A percentile compares a stretch with the other conserved stretches of the same genome.
Conservation (phyloP, 2,113 vertebrate genomes). For the Synodontis membranacea region DNA sequence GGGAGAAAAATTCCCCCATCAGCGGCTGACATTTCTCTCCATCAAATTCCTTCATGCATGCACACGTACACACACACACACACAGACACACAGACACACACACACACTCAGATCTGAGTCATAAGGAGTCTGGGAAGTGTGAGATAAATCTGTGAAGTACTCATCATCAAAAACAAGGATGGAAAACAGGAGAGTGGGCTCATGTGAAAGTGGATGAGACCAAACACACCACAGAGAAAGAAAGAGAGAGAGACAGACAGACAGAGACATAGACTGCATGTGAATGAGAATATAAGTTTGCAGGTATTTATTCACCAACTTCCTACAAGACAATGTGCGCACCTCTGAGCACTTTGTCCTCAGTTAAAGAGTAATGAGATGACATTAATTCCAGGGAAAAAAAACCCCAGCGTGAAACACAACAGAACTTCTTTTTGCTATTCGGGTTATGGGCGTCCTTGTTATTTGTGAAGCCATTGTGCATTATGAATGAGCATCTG, state of each 20-base stretch:
- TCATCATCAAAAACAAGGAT: constrained; percentile 1
- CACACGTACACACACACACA: background rate
- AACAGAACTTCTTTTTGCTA: background rate
- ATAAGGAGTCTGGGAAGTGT: background rate
- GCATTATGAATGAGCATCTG: constrained; percentile 42
- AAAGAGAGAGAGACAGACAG: background rate
- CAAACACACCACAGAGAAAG: too few relatives aligned
- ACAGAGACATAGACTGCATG: background rate
- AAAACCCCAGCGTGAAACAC: background rate
- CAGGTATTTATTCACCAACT: background rate
- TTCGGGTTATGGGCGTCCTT: constrained; percentile 16
- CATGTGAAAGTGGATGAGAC: background rate
- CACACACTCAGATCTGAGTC: constrained; percentile 2
- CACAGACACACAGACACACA: constrained; percentile 18
- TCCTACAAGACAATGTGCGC: background rate
- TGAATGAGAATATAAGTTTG: background rate
- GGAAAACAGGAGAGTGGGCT: constrained; percentile 5
- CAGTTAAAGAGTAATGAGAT: background rate
- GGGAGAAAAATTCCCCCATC: constrained; percentile 2
- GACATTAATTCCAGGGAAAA: background rate
- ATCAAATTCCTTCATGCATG: constrained; percentile 5
- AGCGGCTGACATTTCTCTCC: constrained; percentile 14
- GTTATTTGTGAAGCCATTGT: constrained; percentile 43
- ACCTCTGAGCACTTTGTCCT: background rate
- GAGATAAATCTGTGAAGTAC: background rate